Evolutionary conservation across 2,888 invertebrate genomes (phyloP), one percentile per base, ranked within the genome.

Genomic region (Lepidocyrtoides sp.): DNA sequence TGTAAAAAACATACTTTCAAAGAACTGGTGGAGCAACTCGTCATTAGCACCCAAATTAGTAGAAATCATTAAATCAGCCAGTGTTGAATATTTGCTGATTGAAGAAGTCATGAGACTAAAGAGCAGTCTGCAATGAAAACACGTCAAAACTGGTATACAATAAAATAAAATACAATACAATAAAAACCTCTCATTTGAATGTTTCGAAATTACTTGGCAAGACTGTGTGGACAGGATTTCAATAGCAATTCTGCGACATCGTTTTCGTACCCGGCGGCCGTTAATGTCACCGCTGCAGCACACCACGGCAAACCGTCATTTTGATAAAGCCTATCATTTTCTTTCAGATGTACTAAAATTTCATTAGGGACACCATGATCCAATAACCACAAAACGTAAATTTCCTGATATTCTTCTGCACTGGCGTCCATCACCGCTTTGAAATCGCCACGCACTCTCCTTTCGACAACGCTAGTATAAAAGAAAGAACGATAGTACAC

Each of bases 1-100:
- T n/a, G n/a, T n/a, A 77, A 17, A 26, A 63, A 20, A 51, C 95
- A 94, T 94, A 97, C 97, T 96, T 95, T 96, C 96, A 94, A 96
- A 97, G 91, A 97, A 96, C 95, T 96, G 96, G 81, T 95, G 95
- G 84, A 97, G 94, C 48, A 97, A 95, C 2, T 96, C 95, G 32
- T 95, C 95, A 36, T 93, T 60, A 14, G 54, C 0, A 26, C 32
- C 60, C 17, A 91, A 81, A 26, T 81, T 91, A n/a, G 57, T 86
- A 0, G 85, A 48, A 7, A 91, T 26, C 85, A 91, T 91, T 4
- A 91, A n/a, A 20, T 91, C 92, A 12, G 91, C 89, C 14, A 93
- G 57, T 8, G 77, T 54, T n/a, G 48, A 41, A 48, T 87, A 84
- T 75, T 79, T 75, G 48, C 88, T 85, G 48, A 10, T 3, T 14